Evolutionary conservation across 2,888 invertebrate species (phyloP).

Genomic region (Ormia ochracea): DNA sequence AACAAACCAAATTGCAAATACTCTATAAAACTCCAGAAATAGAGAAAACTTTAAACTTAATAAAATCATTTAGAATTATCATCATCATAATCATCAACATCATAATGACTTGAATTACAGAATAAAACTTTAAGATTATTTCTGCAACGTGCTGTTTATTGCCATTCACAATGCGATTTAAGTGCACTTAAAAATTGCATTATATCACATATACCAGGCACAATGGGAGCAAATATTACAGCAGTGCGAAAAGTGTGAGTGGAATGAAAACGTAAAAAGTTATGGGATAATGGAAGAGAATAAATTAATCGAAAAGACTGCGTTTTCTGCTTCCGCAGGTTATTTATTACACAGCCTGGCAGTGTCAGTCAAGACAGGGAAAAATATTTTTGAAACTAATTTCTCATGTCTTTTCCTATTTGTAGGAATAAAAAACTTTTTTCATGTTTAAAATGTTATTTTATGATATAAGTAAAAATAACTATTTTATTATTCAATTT

Average conservation of each 20-base stretch:
- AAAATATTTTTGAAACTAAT: too few relatives aligned
- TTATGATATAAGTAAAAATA: too few relatives aligned
- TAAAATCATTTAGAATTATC: slow-evolving; percentile 41
- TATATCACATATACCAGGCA: neutral
- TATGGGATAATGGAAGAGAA: neutral
- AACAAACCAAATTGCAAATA: neutral
- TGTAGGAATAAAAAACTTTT: too few relatives aligned
- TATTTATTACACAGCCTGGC: too few relatives aligned
- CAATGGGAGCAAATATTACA: neutral
- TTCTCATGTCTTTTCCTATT: too few relatives aligned
- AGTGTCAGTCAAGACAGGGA: too few relatives aligned
- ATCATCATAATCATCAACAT: neutral
- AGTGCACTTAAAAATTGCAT: neutral
- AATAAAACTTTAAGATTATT: neutral
- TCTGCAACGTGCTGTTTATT: neutral
- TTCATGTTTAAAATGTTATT: too few relatives aligned
- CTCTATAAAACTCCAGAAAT: neutral
- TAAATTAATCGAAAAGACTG: too few relatives aligned
- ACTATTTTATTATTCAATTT: too few relatives aligned
- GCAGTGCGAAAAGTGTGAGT: neutral
- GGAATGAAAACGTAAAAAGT: neutral
- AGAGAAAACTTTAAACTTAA: slow-evolving; percentile 21
- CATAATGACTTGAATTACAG: neutral
- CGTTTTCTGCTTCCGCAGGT: too few relatives aligned
- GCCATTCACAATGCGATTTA: neutral